phyloP scores from a whole-genome alignment of 1,140 invertebrate species.

The Drosophila murphyi region DNA sequence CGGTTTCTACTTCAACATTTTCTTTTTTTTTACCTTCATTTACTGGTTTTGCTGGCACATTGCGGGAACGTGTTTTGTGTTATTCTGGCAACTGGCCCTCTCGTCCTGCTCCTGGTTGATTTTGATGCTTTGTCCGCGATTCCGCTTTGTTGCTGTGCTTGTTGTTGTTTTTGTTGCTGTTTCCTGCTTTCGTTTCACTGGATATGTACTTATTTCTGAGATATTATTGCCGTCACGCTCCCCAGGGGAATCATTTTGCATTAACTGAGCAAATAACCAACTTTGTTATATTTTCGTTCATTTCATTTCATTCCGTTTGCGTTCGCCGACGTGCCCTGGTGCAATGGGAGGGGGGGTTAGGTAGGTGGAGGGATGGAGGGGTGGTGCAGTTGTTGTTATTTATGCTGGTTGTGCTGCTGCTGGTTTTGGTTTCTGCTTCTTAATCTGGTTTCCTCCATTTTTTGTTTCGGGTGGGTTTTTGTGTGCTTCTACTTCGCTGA shows the following conservation, averaged over 20 bases:
- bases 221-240: slow-evolving; percentile 51
- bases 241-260: slow-evolving; percentile 78
- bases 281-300: slow-evolving; percentile 82
- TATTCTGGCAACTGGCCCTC: slow-evolving; percentile 13
- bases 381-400: slow-evolving; percentile 53
- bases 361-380: slow-evolving; percentile 20
- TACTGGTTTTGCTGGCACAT: slow-evolving; percentile 45
- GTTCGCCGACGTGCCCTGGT: slow-evolving; percentile 33
- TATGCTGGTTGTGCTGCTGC: slow-evolving; percentile 53
- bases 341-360: not conserved
- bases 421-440: slow-evolving; percentile 51
- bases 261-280: slow-evolving; percentile 81
- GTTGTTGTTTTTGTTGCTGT: slow-evolving; percentile 15
- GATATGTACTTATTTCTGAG: slow-evolving; percentile 39
- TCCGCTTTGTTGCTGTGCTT: not conserved
- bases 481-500: slow-evolving; percentile 47
- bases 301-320: slow-evolving; percentile 63
- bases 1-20: slow-evolving; percentile 40
- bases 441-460: slow-evolving; percentile 56
- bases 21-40: slow-evolving; percentile 48
- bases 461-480: slow-evolving; percentile 36
- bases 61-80: slow-evolving; percentile 48
- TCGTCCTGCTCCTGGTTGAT: slow-evolving; percentile 5
- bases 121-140: slow-evolving; percentile 14
- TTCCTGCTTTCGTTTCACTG: slow-evolving; percentile 20